phyloP scores from a whole-genome alignment of 2,797 vertebrate genomes.

The Micrastur ruficollis region DNA sequence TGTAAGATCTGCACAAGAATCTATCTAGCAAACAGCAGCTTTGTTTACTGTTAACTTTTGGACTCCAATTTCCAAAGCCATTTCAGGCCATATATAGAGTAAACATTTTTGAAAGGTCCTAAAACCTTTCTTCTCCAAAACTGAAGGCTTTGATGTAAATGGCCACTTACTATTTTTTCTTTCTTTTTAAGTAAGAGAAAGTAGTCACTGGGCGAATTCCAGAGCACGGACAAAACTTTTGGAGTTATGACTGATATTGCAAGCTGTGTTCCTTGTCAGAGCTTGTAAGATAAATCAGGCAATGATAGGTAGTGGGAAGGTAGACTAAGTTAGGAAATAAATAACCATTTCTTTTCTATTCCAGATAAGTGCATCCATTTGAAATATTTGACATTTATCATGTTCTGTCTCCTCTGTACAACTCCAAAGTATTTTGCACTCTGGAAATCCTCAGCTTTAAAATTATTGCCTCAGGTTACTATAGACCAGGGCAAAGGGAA shows the following conservation, averaged over 20 bases:
- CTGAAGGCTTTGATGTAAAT: not conserved
- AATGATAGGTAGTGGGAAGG: not conserved
- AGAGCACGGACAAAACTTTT: not conserved
- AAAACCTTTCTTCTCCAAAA: not conserved
- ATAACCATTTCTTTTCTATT: not conserved
- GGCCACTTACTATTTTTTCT: rapidly evolving
- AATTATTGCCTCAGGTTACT: not conserved
- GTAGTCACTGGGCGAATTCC: not conserved
- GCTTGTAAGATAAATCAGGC: not conserved
- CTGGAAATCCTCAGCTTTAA: not conserved
- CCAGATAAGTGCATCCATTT: not conserved
- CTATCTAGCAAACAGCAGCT: not conserved
- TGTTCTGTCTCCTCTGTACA: not conserved
- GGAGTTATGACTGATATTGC: not conserved
- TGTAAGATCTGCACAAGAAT: not conserved
- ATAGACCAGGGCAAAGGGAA: not conserved
- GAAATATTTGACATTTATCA: not conserved
- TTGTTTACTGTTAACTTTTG: not conserved
- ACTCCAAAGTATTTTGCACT: not conserved
- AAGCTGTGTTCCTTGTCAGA: not conserved
- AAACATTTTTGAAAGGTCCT: not conserved
- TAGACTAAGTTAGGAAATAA: not conserved
- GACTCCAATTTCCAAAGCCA: not conserved
- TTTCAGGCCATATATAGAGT: not conserved
- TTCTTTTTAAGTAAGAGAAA: not conserved